Evolutionary conservation across 1,140 invertebrate genomes (phyloP), one percentile per base, ranked within the genome.

Genomic region (Calephelis nemesis): DNA sequence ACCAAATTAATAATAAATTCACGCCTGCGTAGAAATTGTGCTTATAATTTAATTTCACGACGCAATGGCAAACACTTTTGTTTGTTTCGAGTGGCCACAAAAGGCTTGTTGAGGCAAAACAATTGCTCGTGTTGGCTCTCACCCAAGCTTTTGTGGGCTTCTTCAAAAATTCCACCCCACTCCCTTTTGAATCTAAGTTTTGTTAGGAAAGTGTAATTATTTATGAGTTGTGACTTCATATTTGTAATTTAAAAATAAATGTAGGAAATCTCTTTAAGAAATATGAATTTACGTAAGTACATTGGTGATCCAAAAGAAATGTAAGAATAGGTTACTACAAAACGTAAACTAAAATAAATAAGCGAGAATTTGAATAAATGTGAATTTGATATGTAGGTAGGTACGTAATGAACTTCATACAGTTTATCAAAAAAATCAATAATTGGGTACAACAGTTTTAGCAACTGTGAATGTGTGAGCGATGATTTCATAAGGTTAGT

Each of bases 131-230:
- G 65, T 66, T 66, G 65, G 65, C 65, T 66, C 52, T 47, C 65
- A 66, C 65, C 65, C 64, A 66, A 64, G 52, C 64, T 66, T 66
- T 66, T 50, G 52, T 66, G 42, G 52, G 65, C 65, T 50, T 66
- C 65, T 66, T 66, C 65, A 54, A 66, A 66, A 66, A 66, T 65
- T 66, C 65, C 48, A 52, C 49, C 64, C 49, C 10, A 58, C 49
- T 58, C 19, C 54, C 7, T 15, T 30, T 58, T 58, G 19, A 58
- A 58, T 58, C 54, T 15, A 58, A 58, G 19, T 58, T 11, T 58
- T 58, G 54, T 58, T 58, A 30, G 30, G 19, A 30, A 30, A 58
- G 54, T 54, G 52, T 58, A 39, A 58, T 15, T 58, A 58, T 58
- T 58, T 30, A 30, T 13, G 52, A 5, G 52, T 15, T 54, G 15